Evolutionary conservation across 2,888 invertebrate species (phyloP), one percentile per base, ranked within the genome.

Genomic region (Scaptomyza parva): DNA sequence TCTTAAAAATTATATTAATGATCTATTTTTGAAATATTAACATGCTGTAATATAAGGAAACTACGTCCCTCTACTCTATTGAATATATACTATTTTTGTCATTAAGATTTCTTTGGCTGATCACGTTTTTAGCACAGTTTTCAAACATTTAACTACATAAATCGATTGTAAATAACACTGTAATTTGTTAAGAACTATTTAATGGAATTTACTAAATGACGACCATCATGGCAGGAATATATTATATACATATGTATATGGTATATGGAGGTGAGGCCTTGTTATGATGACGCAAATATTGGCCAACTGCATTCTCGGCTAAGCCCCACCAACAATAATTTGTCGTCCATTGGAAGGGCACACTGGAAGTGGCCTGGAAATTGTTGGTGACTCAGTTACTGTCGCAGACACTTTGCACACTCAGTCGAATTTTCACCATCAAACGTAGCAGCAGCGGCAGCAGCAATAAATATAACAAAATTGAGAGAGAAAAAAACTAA

Each of bases 291-390:
- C 73, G 72, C 55, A 72, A 55, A 63, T 35, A 52, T 58, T 47
- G 26, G 30, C 18, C 54, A 58, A 58, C 30, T 47, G 52, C 55
- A 55, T 14, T 43, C 39, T 30, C 28, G 9, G 24, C 47, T 40
- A 45, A 47, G 52, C 22, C 45, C 55, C 54, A 58, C 35, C 55
- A 57, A 58, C 35, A 35, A 18, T 18, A 30, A 30, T 39, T 39
- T 22, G 28, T 9, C 18, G 33, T 57, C 22, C 58, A 62, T 35
- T 78, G 78, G 78, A 78, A 78, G 12, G 12, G 20, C 18, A 11
- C 26, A 11, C 22, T 78, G 77, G 79, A 79, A 76, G 18, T 47
- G 17, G 52, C 0, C 65, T 79, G 83, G 80, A 80, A 82, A n/a
- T 7, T 24, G 24, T 18, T 14, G 64, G 44, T 70, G 61, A 73